These are phyloP conservation scores for Sigmodon hispidus DNA, from an alignment of 2,113 vertebrate genomes.

Conservation along the genomic window DNA sequence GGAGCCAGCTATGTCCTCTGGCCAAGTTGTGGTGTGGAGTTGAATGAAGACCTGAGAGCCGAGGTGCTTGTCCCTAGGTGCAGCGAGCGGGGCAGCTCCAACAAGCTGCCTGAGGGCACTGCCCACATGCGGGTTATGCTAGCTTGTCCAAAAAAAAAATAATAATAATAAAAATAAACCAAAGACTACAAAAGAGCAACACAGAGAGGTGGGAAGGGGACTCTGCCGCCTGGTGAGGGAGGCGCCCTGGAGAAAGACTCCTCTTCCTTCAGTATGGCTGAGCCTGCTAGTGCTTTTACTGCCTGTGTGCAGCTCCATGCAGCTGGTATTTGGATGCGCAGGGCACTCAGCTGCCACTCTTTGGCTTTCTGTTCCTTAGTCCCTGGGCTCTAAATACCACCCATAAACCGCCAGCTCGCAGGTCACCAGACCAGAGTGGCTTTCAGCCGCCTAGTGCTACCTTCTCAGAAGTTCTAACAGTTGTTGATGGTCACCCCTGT, in stretches of 20 bases:
- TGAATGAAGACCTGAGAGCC: not conserved
- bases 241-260: not conserved
- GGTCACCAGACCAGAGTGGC: not conserved
- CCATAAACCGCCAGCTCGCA: not conserved
- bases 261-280: not conserved
- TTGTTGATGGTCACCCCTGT: not conserved
- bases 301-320: too few relatives aligned
- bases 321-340: fast-evolving
- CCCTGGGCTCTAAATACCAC: not conserved
- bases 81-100: not conserved
- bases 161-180: too few relatives aligned
- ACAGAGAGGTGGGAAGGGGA: too few relatives aligned
- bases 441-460: not conserved
- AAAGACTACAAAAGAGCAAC: not conserved
- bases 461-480: not conserved
- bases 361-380: not conserved
- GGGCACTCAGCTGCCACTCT: fast-evolving
- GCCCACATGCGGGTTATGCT: not conserved
- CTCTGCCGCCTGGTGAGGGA: not conserved
- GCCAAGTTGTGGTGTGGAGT: fast-evolving
- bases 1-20: not conserved
- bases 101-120: not conserved
- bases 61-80: not conserved
- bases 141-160: not conserved
- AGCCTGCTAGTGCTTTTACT: not conserved